phyloP scores from a whole-genome alignment of 1,140 invertebrate genomes.

The Melanaphis sacchari region DNA sequence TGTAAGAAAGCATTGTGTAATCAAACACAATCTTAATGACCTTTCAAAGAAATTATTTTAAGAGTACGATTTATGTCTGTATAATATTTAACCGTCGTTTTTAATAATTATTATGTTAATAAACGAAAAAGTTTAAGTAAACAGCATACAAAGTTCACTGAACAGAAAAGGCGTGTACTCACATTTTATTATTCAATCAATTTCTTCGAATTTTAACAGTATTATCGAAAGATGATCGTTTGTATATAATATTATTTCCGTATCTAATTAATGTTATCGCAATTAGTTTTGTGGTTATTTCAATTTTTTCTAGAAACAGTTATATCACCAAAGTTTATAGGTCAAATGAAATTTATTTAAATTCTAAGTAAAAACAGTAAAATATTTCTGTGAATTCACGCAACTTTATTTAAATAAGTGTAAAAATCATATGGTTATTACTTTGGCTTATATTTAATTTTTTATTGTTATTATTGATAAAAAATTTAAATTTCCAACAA shows the following conservation, averaged over 20 bases:
- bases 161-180: background rate
- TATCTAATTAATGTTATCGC: background rate
- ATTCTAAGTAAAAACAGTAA: background rate
- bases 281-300: constrained; percentile 18
- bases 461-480: background rate
- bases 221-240: background rate
- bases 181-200: background rate
- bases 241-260: background rate
- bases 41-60: background rate
- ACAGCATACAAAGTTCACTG: background rate
- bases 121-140: background rate
- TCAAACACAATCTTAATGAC: background rate
- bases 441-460: background rate
- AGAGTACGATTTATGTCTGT: background rate
- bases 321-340: background rate
- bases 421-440: background rate
- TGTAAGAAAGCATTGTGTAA: background rate
- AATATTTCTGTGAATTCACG: background rate
- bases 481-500: background rate
- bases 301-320: background rate
- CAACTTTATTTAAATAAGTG: background rate
- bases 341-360: background rate
- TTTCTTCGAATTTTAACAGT: background rate
- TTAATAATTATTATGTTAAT: background rate
- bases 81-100: background rate